phyloP scores from a whole-genome alignment of 1,140 invertebrate genomes.

The Drosophila ohnishii region DNA sequence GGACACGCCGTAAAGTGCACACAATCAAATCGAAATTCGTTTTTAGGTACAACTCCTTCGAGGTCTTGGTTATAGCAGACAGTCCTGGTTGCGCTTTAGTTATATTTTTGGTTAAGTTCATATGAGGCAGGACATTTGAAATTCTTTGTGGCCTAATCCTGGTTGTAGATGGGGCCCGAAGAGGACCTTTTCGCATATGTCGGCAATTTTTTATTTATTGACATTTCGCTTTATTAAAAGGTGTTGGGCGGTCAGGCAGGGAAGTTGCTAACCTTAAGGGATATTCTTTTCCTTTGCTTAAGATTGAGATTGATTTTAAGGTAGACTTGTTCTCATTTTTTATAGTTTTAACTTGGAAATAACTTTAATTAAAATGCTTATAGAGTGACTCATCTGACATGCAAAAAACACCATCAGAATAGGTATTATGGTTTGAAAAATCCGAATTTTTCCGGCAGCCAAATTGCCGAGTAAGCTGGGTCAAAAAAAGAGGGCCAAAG shows the following conservation, averaged over 20 bases:
- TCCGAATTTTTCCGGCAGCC: slow-evolving; percentile 46
- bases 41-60: too few species aligned
- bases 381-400: background rate
- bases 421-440: slow-evolving; percentile 45
- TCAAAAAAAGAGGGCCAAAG: slow-evolving; percentile 1
- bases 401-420: slow-evolving; percentile 8
- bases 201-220: slow-evolving; percentile 76
- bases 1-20: too few species aligned
- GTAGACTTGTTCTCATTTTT: background rate
- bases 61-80: slow-evolving; percentile 22
- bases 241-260: slow-evolving; percentile 51
- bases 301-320: background rate
- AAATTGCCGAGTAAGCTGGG: slow-evolving; percentile 70
- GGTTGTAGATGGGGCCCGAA: slow-evolving; percentile 8
- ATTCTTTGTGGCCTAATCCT: background rate
- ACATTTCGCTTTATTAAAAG: slow-evolving; percentile 63
- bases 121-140: background rate
- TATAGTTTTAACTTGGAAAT: background rate
- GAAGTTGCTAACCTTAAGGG: background rate
- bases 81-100: slow-evolving; percentile 1
- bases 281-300: background rate
- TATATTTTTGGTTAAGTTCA: background rate
- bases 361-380: background rate
- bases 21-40: too few species aligned
- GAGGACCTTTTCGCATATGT: slow-evolving; percentile 67